phyloP scores from a whole-genome alignment of 2,797 vertebrate species.

The Peromyscus eremicus region DNA sequence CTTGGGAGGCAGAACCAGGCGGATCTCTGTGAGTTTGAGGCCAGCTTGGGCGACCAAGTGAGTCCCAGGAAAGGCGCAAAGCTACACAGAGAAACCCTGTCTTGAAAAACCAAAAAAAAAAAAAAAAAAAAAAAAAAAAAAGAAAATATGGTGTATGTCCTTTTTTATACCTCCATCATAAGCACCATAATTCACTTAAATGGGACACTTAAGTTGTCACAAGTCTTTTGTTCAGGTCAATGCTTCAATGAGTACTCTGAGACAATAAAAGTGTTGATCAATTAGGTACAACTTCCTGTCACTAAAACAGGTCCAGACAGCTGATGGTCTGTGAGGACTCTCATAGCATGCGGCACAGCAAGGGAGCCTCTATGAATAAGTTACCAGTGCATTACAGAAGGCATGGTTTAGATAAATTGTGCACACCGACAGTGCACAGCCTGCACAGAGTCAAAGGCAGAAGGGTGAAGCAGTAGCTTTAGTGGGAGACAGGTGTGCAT shows the following conservation, averaged over 20 bases:
- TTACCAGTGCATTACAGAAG: background rate
- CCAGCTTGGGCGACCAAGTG: too few relatives aligned
- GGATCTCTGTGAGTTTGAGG: too few relatives aligned
- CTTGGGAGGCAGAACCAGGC: too few relatives aligned
- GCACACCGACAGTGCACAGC: background rate
- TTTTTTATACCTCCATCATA: background rate
- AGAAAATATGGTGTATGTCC: background rate
- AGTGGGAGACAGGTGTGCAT: background rate
- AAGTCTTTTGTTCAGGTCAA: background rate
- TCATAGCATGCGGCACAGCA: background rate
- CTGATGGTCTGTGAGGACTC: background rate
- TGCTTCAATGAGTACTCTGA: background rate
- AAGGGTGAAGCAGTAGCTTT: background rate
- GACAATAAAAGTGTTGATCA: background rate
- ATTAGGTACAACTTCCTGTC: background rate
- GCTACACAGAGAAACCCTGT: too few relatives aligned
- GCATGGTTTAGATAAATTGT: background rate
- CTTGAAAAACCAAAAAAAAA: too few relatives aligned
- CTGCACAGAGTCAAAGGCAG: background rate
- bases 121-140: too few relatives aligned
- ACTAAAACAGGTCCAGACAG: background rate
- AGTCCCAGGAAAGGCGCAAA: too few relatives aligned
- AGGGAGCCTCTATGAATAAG: background rate
- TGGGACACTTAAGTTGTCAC: background rate
- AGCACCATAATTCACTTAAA: background rate